Base-by-base conservation (phyloP, 2,113 vertebrate genomes). In the Anolis carolinensis region DNA sequence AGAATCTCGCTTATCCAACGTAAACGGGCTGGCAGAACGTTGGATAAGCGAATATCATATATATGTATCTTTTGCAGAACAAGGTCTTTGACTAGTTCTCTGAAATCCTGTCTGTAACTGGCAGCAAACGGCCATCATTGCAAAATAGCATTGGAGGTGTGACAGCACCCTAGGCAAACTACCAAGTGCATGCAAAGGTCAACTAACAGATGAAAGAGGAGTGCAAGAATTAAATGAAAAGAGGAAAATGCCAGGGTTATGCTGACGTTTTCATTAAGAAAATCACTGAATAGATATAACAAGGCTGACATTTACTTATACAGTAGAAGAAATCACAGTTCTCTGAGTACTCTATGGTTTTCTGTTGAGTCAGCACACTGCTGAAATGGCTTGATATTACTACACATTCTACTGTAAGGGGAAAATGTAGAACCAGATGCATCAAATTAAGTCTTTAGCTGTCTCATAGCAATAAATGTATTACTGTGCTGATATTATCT, bases 241-340 rank as follows among this genome's bases (percentile, higher is more conserved):
- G 88, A 90, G 76, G 91, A 86, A 92, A 93, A 94, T 87, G 92
- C 87, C 89, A 92, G 74, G 34, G 36, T 90, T 89, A 82, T 88
- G 88, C 88, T 93, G 91, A 94, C 2, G 81, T 92, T 95, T 94
- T 94, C 91, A 94, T 94, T 95, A 93, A 92, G 91, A 86, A 91
- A 94, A 92, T 91, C 92, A 93, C 89, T 67, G 90, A 87, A 87
- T 86, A 81, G 76, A 34, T 85, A 89, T 83, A 94, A 90, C 86
- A 87, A 88, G 88, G 32, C 84, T 94, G 94, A 91, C 92, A 94
- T 94, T 94, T 92, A 90, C 88, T 90, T 90, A 71, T 1, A 50
- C 4, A 11, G 78, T 18, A 83, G 83, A 89, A 85, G 86, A 91
- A 93, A 92, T 91, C 77, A 65, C 88, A 87, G 7, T 18, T 0